Base-by-base conservation (phyloP, 2,888 invertebrate species). In the Papilio elwesi region DNA sequence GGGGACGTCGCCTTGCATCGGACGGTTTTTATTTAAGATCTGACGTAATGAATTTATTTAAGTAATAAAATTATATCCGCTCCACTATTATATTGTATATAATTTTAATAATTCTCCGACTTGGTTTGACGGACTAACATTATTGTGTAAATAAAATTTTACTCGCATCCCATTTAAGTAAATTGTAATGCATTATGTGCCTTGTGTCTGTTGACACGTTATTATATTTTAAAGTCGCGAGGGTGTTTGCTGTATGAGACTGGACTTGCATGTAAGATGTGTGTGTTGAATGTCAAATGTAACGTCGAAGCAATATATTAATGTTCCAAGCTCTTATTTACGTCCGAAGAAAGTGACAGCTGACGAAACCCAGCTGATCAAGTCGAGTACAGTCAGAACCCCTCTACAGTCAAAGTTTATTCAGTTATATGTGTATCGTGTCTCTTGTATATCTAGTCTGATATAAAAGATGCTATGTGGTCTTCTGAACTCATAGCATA, bases 1-100 rank as follows among this genome's bases (percentile, higher is more conserved):
- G 89, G 80, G 75, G 85, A 87, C 85, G 77, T 43, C 9, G 78
- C 73, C 81, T 87, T 90, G 90, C 89, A 90, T 91, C 80, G 75
- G 85, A 87, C 84, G 78, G 76, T 78, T 81, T 80, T 75, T 74
- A 59, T 78, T 79, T 78, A 79, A 85, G 85, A 85, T 85, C 83
- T 85, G 85, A 85, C 76, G n/a, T n/a, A 80, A 38, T 68, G 47
- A 53, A 43, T 53, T 57, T 70, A 70, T 70, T 51, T 59, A 59
- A 64, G 49, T 12, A 48, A 49, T 15, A 11, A 47, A 9, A 11
- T n/a, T 12, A 7, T 57, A 15, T 59, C 51, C 51, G 38, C 59
- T 51, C 59, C 48, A 51, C 51, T 26, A 36, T 16, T 62, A 15
- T 62, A 11, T 4, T 43, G 4, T 62, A 43, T 15, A 6, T 57